Conservation (phyloP, 2,113 vertebrate species). For the Ramphastos sulfuratus region DNA sequence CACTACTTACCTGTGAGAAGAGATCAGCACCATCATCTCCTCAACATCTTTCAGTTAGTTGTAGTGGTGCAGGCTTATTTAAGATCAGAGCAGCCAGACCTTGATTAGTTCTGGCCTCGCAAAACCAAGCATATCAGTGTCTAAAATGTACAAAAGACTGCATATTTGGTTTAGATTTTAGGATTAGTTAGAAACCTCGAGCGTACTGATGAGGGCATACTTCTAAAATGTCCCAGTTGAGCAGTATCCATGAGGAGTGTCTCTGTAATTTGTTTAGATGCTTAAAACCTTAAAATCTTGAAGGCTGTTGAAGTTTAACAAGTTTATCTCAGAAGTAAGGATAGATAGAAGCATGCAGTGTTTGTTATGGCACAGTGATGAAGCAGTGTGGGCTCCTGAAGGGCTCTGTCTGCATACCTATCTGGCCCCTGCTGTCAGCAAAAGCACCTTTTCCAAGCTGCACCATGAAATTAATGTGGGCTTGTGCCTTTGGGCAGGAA, state of each 20-base stretch:
- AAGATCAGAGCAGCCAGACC: background rate
- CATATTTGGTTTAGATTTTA: background rate
- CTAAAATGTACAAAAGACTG: background rate
- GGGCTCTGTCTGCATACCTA: background rate
- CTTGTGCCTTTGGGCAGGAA: background rate
- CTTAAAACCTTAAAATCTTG: background rate
- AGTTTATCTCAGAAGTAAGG: background rate
- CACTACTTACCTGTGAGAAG: too few species aligned
- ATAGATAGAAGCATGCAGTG: background rate
- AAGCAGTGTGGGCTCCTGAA: background rate
- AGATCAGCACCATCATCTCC: too few species aligned
- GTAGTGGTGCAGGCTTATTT: background rate
- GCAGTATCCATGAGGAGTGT: background rate
- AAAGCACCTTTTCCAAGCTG: background rate
- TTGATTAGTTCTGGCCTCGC: background rate
- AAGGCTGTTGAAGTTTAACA: background rate
- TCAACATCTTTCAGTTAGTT: too few species aligned
- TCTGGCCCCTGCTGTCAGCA: rapidly evolving
- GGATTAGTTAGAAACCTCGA: background rate
- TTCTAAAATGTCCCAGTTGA: background rate
- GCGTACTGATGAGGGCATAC: background rate
- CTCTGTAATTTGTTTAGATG: background rate
- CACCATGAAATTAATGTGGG: background rate
- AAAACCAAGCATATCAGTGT: background rate
- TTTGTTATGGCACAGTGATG: background rate